These are phyloP conservation scores for Cebus imitator DNA, from an alignment of 2,113 vertebrate genomes.

Conservation along the genomic window DNA sequence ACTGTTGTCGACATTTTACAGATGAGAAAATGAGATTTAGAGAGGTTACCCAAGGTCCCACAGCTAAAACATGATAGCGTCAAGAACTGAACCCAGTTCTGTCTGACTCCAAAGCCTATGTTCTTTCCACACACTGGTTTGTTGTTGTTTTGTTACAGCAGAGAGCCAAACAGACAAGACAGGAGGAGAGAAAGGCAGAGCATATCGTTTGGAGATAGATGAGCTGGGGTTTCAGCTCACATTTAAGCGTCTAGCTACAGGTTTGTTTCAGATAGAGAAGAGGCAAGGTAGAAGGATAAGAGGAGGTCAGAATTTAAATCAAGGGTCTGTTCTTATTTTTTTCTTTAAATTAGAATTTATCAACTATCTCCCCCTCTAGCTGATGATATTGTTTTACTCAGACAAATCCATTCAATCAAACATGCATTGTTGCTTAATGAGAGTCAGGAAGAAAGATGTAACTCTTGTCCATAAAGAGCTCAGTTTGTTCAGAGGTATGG, in stretches of 20 bases:
- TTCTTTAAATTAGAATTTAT: conserved; percentile 28
- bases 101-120: neutral
- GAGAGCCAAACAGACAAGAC: neutral
- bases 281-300: neutral
- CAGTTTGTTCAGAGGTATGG: neutral
- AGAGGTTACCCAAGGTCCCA: conserved; percentile 1
- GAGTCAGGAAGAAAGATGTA: neutral
- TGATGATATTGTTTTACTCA: neutral
- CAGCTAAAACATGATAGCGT: neutral
- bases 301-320: conserved; percentile 24
- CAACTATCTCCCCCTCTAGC: neutral
- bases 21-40: conserved; percentile 16
- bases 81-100: neutral
- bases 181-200: neutral
- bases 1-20: neutral
- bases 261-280: neutral
- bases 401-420: conserved; percentile 24
- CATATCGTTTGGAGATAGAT: neutral
- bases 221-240: neutral
- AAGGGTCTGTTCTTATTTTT: neutral
- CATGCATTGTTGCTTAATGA: conserved; percentile 4
- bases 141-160: neutral
- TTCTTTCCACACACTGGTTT: neutral
- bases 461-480: neutral
- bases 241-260: neutral